Percentiles rank a stretch among this genome's conserved stretches.
These are phyloP conservation scores for Eulemur rufifrons DNA, from an alignment of 2,113 vertebrate species.

Conservation along the genomic window DNA sequence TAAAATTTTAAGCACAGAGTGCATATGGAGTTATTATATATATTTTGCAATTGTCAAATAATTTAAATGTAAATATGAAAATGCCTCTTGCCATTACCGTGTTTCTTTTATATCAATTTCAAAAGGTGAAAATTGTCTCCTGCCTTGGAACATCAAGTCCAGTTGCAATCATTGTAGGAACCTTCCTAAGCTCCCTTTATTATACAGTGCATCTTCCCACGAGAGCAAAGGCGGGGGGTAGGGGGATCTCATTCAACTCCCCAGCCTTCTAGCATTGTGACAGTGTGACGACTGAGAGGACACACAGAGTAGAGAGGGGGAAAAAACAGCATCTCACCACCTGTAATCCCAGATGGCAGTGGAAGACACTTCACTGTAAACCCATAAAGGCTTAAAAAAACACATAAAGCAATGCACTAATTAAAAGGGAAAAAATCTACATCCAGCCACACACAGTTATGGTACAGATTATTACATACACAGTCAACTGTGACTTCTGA, in stretches of 20 bases:
- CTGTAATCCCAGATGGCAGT: not conserved
- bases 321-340: not conserved
- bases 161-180: not conserved
- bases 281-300: not conserved
- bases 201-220: not conserved
- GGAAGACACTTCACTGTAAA: not conserved
- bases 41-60: slow-evolving; percentile 4
- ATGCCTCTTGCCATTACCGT: slow-evolving; percentile 8
- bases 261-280: not conserved
- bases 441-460: not conserved
- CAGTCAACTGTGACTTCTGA: slow-evolving; percentile 37
- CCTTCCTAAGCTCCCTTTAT: not conserved
- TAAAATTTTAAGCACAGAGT: not conserved
- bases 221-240: not conserved
- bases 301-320: not conserved
- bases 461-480: not conserved
- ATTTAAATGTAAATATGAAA: slow-evolving; percentile 45
- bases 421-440: slow-evolving; percentile 3
- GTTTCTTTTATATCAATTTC: slow-evolving; percentile 49
- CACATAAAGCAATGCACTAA: not conserved
- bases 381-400: slow-evolving; percentile 29
- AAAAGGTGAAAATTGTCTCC: slow-evolving; percentile 51
- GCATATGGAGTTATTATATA: not conserved
- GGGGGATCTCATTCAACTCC: slow-evolving; percentile 18
- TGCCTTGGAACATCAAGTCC: slow-evolving; percentile 6